phyloP scores from a whole-genome alignment of 2,888 invertebrate genomes.

The Scaptomyza reducta region DNA sequence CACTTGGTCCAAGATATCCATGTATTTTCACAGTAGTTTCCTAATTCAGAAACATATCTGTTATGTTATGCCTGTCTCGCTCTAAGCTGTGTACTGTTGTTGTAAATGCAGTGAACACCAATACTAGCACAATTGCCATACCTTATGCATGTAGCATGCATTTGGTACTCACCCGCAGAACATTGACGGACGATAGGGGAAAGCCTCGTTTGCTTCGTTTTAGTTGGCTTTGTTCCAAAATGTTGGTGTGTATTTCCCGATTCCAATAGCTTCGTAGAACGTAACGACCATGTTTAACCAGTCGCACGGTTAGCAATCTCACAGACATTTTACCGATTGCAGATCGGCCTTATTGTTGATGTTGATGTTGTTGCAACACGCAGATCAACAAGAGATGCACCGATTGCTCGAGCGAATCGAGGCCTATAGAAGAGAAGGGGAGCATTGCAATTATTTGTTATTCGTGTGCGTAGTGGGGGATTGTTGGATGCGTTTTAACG shows the following conservation, averaged over 20 bases:
- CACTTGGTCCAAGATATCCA: background rate
- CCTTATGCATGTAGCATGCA: constrained; percentile 17
- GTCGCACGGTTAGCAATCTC: constrained; percentile 85
- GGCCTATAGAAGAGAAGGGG: background rate
- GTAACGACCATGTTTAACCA: constrained; percentile 87
- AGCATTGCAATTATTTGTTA: background rate
- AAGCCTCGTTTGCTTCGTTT: constrained; percentile 80
- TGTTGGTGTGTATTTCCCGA: constrained; percentile 85
- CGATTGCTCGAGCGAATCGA: background rate
- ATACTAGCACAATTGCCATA: background rate
- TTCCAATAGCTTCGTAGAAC: constrained; percentile 85
- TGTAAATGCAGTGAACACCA: background rate
- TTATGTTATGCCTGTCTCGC: background rate
- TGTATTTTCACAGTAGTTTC: background rate
- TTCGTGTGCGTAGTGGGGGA: background rate
- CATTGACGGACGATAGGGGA: constrained; percentile 70
- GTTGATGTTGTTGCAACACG: constrained; percentile 5
- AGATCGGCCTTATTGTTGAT: constrained; percentile 10
- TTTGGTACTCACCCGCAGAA: constrained; percentile 75
- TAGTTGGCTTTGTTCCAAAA: constrained; percentile 83
- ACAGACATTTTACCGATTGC: constrained; percentile 85
- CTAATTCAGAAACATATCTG: background rate
- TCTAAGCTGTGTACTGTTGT: background rate
- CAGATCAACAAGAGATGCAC: constrained; percentile 23
- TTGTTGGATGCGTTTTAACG: background rate